A percentile compares a stretch with the other conserved stretches of the same genome.
These are phyloP conservation scores for Strigamia maritima DNA, from an alignment of 2,888 invertebrate genomes.

Conservation along the genomic window DNA sequence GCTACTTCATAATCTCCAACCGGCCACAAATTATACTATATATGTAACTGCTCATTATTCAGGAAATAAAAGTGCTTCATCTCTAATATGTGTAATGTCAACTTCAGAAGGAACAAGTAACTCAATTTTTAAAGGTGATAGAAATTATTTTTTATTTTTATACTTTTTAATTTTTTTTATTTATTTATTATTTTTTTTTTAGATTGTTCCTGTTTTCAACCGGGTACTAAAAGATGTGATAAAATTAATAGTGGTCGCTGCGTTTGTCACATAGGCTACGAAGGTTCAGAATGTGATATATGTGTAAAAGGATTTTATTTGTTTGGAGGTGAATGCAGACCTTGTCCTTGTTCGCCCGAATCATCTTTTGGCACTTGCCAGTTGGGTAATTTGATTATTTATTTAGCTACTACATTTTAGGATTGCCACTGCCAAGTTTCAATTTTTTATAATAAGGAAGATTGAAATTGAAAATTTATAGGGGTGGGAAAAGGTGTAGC, in stretches of 20 bases:
- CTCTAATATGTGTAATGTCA: conserved; percentile 36
- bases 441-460: too few relatives aligned
- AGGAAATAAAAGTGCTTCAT: conserved; percentile 38
- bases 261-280: conserved; percentile 37
- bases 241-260: conserved; percentile 21
- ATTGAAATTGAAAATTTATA: too few relatives aligned
- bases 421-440: too few relatives aligned
- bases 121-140: conserved; percentile 9
- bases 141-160: neutral
- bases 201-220: conserved; percentile 34
- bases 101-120: conserved; percentile 22
- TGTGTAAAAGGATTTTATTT: conserved; percentile 28
- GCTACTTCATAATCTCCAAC: conserved; percentile 36
- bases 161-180: neutral
- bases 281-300: conserved; percentile 28
- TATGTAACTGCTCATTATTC: conserved; percentile 39
- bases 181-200: neutral
- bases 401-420: too few relatives aligned
- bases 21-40: conserved; percentile 40
- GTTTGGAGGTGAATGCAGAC: conserved; percentile 28
- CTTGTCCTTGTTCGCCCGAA: conserved; percentile 37
- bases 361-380: conserved; percentile 36
- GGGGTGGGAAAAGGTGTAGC: too few relatives aligned
- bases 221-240: conserved; percentile 34
- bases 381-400: neutral